Base-by-base conservation (phyloP, 2,113 vertebrate genomes). In the Vulpes ferrilata region DNA sequence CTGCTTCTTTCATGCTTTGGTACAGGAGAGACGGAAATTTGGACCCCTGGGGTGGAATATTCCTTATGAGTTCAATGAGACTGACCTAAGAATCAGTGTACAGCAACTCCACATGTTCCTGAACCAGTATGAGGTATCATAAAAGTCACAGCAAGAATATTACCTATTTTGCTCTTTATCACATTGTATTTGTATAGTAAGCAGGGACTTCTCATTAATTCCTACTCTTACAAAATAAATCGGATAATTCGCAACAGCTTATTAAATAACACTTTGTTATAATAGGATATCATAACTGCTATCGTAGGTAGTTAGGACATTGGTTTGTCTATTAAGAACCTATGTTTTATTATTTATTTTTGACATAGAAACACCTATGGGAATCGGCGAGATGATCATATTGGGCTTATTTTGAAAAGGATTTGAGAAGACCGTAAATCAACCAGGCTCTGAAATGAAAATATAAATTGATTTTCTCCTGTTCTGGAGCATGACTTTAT, bases 21-120 rank as follows among this genome's bases (percentile, higher is more conserved):
- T 98, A 55, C 99, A 99, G 97, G 99, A 99, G 98, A 99, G 99
- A 78, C 98, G 98, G 48, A 99, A 99, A 97, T 99, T 99, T n/a
- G 99, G 99, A 32, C 99, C 99, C 0, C 86, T 99, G 86, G 99
- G 99, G 16, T 99, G 99, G 99, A 99, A 99, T 98, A 99, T 99
- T 96, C 99, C 99, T 0, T 99, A 99, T 0, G 99, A 99, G 97
- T 99, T 99, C 98, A 99, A 99, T 1, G 99, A 99, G 98, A 99
- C 99, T 0, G 99, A 99, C 97, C 98, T 99, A 71, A 98, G 99
- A 30, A 99, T 99, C 98, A 99, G 99, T 0, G 99, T 99, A 4
- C 99, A 99, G 95, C 99, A 99, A 76, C 98, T 99, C 25, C 99
- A 99, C 88, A 99, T 99, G 99, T 99, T 99, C 96, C 98, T 99